Evolutionary conservation across 2,888 invertebrate species (phyloP).

Genomic region (Fragum whitleyi): DNA sequence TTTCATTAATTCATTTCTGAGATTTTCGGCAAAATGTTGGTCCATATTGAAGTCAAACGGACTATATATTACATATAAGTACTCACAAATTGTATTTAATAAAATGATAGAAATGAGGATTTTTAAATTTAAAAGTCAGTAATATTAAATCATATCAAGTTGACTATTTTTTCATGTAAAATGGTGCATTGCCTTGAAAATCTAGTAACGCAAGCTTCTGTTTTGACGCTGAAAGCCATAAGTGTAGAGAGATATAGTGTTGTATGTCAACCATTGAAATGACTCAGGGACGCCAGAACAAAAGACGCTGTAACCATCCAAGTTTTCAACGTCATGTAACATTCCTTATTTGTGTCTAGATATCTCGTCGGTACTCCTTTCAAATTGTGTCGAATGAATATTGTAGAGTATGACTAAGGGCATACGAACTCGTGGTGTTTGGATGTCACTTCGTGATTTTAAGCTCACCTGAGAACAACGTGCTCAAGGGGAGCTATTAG

Average conservation of each 20-base stretch:
- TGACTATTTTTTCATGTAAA: slow-evolving; percentile 90
- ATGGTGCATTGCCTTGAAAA: slow-evolving; percentile 96
- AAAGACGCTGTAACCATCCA: slow-evolving; percentile 48
- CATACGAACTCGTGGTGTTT: slow-evolving; percentile 31
- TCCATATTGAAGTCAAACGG: too few relatives aligned
- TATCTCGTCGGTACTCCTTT: slow-evolving; percentile 70
- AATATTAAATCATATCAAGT: too few relatives aligned
- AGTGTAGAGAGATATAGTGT: slow-evolving; percentile 96
- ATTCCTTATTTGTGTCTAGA: slow-evolving; percentile 83
- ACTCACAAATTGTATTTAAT: too few relatives aligned
- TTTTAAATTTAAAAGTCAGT: too few relatives aligned
- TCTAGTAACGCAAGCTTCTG: slow-evolving; percentile 96
- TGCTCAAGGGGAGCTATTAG: too few relatives aligned
- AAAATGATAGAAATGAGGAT: too few relatives aligned
- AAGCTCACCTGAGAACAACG: too few relatives aligned
- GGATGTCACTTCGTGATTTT: slow-evolving; percentile 41
- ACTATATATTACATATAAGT: too few relatives aligned
- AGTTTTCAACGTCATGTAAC: slow-evolving; percentile 76
- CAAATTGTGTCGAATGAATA: slow-evolving; percentile 55
- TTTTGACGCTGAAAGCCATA: slow-evolving; percentile 96
- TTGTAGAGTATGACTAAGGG: slow-evolving; percentile 33
- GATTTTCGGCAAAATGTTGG: too few relatives aligned
- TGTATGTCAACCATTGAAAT: slow-evolving; percentile 94
- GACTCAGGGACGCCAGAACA: slow-evolving; percentile 37
- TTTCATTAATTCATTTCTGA: too few relatives aligned